Evolutionary conservation across 1,140 invertebrate species (phyloP), one percentile per base, ranked within the genome.

Genomic region (Wiebesia pumilae): DNA sequence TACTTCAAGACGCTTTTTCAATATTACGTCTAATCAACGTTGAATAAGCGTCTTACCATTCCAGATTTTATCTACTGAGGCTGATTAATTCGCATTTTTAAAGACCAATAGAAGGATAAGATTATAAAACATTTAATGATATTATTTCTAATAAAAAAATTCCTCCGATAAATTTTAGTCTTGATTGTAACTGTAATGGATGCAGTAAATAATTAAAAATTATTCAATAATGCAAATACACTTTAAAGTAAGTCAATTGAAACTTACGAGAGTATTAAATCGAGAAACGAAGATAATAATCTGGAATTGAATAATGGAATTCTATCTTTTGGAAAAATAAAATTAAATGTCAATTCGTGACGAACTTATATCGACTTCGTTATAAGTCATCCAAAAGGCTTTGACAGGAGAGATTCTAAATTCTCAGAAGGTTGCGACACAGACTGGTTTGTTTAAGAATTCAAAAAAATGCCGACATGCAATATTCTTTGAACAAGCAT

Each of bases 401-500:
- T 71, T 71, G 82, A 69, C 88, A 71, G 73, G 67, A 47, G 54
- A 81, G 54, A 87, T 88, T 87, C 83, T 87, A 69, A 86, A 86
- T 89, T 89, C 89, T 88, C 30, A 84, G 88, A 90, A 90, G 71
- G 83, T 84, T 83, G 82, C 85, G 71, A 83, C 69, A 67, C 62
- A 88, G 67, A 87, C 54, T 83, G 83, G 67, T 79, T 77, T 47
- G 3, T 79, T 78, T 77, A 33, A 38, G 65, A 30, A 1, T 9
- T 58, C 21, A n/a, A 75, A 69, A 51, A 77, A 77, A 84, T 62
- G 19, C 47, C 65, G 65, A 69, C 65, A 19, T 43, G 24, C 43
- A 47, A 47, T 54, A 33, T 54, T 24, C 3, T 54, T 19, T 16
- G 33, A 81, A 58, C 40, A 21, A 47, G 58, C 21, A 81, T 79